These are phyloP conservation scores for Chiloscyllium plagiosum DNA, from an alignment of 2,113 vertebrate genomes.

Conservation along the genomic window DNA sequence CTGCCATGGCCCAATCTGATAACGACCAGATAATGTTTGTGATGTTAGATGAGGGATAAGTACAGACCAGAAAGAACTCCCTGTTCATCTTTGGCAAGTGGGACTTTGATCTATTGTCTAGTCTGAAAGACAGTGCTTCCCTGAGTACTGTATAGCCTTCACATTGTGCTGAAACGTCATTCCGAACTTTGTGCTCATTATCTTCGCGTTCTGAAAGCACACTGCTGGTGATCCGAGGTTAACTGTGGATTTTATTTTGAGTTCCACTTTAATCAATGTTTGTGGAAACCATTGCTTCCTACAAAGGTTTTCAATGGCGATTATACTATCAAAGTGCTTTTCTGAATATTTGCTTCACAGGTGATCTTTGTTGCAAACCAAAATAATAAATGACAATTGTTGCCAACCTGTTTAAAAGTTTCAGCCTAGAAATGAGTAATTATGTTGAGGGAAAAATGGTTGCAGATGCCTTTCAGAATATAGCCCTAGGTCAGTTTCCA, in stretches of 20 bases:
- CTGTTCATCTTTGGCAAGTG: neutral
- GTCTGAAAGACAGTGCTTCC: neutral
- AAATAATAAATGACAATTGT: slow-evolving; percentile 15
- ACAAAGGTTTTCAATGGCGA: neutral
- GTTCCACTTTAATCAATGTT: neutral
- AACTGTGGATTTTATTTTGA: neutral
- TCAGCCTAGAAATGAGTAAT: slow-evolving; percentile 27
- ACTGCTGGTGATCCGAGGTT: neutral
- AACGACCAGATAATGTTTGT: neutral
- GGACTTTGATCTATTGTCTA: neutral
- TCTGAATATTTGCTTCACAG: neutral
- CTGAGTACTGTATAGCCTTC: neutral
- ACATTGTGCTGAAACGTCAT: neutral
- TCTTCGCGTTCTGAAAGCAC: neutral
- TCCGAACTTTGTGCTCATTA: neutral
- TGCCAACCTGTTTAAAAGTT: neutral
- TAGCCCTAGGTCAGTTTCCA: slow-evolving; percentile 22
- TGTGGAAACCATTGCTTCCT: neutral
- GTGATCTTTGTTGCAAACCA: neutral
- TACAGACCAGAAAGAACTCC: neutral
- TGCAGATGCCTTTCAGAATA: slow-evolving; percentile 23
- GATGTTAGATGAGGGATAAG: neutral
- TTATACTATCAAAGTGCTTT: neutral
- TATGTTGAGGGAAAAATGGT: neutral
- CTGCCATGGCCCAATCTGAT: neutral